phyloP scores from a whole-genome alignment of 2,888 invertebrate genomes.

The Hedychridium roseum region DNA sequence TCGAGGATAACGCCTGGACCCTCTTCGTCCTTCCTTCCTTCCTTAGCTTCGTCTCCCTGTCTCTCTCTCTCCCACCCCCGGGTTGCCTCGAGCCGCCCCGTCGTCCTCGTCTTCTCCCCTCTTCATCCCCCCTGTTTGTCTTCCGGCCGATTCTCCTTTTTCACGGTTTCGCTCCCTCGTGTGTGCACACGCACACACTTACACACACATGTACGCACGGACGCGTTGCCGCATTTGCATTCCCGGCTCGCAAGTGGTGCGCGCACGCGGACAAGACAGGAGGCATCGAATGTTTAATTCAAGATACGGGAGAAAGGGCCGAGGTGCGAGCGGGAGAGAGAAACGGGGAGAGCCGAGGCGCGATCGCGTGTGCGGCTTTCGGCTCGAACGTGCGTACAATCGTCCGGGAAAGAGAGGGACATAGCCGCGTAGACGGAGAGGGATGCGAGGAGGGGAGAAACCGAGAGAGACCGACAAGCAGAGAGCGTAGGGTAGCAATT shows the following conservation, averaged over 20 bases:
- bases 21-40: constrained; percentile 7
- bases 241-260: constrained; percentile 47
- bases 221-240: constrained; percentile 51
- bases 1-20: constrained; percentile 46
- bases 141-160: neutral
- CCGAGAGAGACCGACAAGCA: constrained; percentile 25
- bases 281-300: constrained; percentile 63
- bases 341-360: constrained; percentile 9
- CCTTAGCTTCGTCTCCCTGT: neutral
- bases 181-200: constrained; percentile 20
- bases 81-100: too few relatives aligned
- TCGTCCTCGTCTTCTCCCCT: constrained; percentile 5
- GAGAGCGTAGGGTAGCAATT: constrained; percentile 59
- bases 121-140: neutral
- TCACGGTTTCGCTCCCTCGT: constrained; percentile 10
- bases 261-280: constrained; percentile 59
- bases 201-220: constrained; percentile 1
- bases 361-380: neutral
- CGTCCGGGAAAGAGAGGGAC: constrained; percentile 2
- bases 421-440: constrained; percentile 2
- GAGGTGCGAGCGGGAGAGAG: constrained; percentile 16
- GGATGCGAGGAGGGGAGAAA: constrained; percentile 9
- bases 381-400: too few relatives aligned
- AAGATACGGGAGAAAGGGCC: constrained; percentile 50
- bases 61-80: constrained; percentile 8